Percentiles rank a stretch among this genome's conserved stretches.
phyloP scores from a whole-genome alignment of 1,140 invertebrate species.

The Diorhabda elongata region DNA sequence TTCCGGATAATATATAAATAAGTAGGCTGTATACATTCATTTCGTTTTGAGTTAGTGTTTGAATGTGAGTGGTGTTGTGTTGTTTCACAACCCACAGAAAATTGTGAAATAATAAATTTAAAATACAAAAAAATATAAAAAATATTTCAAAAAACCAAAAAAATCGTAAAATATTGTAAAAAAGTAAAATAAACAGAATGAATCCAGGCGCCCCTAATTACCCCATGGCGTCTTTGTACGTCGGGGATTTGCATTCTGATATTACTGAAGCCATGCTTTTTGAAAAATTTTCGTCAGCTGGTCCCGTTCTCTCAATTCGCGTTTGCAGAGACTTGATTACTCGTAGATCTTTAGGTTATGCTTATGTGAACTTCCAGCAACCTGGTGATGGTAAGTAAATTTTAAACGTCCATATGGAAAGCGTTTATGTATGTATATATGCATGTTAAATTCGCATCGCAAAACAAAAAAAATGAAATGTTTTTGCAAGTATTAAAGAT shows the following conservation, averaged over 20 bases:
- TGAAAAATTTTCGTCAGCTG: slow-evolving; percentile 97
- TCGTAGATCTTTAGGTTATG: slow-evolving; percentile 95
- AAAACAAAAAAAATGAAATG: too few relatives aligned
- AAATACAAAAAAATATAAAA: slow-evolving; percentile 70
- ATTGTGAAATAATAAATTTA: slow-evolving; percentile 71
- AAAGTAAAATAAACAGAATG: slow-evolving; percentile 57
- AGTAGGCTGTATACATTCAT: slow-evolving; percentile 23
- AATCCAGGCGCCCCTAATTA: slow-evolving; percentile 78
- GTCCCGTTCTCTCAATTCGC: slow-evolving; percentile 96
- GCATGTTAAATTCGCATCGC: too few relatives aligned
- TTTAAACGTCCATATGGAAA: slow-evolving; percentile 28
- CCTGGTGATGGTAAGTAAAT: slow-evolving; percentile 88
- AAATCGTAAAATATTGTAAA: slow-evolving; percentile 61
- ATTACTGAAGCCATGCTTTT: slow-evolving; percentile 99
- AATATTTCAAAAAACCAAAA: slow-evolving; percentile 63
- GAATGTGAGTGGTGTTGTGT: slow-evolving; percentile 55
- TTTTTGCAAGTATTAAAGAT: too few relatives aligned
- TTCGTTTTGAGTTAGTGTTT: slow-evolving; percentile 54
- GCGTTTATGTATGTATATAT: too few relatives aligned
- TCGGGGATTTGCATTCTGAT: slow-evolving; percentile 96
- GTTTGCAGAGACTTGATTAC: slow-evolving; percentile 98
- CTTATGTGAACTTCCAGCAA: slow-evolving; percentile 99
- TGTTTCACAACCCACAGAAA: slow-evolving; percentile 70
- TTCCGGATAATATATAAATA: slow-evolving; percentile 24
- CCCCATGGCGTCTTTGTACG: slow-evolving; percentile 97